Percentiles rank a stretch among this genome's conserved stretches.
phyloP scores from a whole-genome alignment of 2,113 vertebrate species.

The Spermophilus dauricus region DNA sequence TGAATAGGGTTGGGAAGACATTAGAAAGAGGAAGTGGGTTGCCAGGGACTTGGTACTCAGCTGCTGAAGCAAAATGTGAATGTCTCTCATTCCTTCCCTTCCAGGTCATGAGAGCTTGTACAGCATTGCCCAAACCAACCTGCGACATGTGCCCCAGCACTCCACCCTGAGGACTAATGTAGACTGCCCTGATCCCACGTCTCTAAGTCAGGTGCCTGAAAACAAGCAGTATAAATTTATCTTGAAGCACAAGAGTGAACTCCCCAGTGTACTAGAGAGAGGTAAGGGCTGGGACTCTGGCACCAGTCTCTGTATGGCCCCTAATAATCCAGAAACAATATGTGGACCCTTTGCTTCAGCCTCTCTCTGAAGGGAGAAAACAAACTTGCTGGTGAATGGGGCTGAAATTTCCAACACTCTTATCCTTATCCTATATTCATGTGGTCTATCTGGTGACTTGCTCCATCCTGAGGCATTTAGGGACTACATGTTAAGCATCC shows the following conservation, averaged over 20 bases:
- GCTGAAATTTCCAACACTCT: neutral
- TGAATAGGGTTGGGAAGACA: neutral
- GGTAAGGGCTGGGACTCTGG: conserved; percentile 75
- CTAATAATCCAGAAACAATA: neutral
- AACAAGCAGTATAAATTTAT: conserved; percentile 88
- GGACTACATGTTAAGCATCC: neutral
- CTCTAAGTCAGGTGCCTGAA: conserved; percentile 84
- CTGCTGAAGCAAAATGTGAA: neutral
- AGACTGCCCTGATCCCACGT: conserved; percentile 74
- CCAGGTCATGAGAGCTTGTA: conserved; percentile 90
- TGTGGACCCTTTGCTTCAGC: neutral
- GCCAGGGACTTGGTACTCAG: neutral
- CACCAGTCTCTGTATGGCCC: neutral
- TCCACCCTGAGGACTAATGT: conserved; percentile 77
- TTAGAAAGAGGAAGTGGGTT: neutral
- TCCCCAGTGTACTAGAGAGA: conserved; percentile 79
- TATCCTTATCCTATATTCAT: neutral
- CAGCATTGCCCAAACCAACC: conserved; percentile 86
- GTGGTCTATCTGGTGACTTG: neutral
- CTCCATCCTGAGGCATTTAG: neutral
- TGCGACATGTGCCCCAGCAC: conserved; percentile 82
- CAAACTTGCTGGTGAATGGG: neutral
- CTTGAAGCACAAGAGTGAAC: conserved; percentile 85
- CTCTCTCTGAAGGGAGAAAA: neutral
- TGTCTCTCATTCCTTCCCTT: neutral